Evolutionary conservation across 2,797 vertebrate genomes (phyloP).

Genomic region (Scolopax bukidnonensis): DNA sequence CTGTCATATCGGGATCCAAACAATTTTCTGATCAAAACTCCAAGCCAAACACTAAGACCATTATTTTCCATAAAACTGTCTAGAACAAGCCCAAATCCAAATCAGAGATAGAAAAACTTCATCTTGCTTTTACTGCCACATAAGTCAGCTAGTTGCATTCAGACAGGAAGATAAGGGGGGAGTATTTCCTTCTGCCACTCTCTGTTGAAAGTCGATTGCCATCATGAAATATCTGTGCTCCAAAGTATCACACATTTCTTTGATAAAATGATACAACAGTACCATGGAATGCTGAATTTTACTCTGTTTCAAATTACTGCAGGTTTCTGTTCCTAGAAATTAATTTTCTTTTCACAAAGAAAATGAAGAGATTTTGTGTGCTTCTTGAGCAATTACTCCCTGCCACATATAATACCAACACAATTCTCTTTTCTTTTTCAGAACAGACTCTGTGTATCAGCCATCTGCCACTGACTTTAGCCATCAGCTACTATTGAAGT

Average conservation of each 20-base stretch:
- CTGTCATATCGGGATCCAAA: background rate
- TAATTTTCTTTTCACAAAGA: background rate
- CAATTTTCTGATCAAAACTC: background rate
- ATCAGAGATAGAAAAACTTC: background rate
- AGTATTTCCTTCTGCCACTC: background rate
- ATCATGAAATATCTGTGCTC: background rate
- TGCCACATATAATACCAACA: background rate
- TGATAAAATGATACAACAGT: background rate
- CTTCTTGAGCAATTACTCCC: background rate
- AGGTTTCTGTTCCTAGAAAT: background rate
- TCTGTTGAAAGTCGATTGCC: background rate
- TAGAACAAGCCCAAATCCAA: background rate
- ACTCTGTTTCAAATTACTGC: background rate
- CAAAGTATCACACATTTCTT: background rate
- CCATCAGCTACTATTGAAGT: slow-evolving; percentile 11
- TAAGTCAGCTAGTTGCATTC: background rate
- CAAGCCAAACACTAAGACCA: background rate
- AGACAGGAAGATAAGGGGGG: background rate
- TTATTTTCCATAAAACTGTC: background rate
- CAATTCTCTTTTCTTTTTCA: slow-evolving; percentile 21
- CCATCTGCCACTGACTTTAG: slow-evolving; percentile 44
- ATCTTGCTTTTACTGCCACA: background rate
- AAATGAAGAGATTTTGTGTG: background rate
- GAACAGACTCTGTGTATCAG: background rate
- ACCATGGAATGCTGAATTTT: background rate